Percentiles rank a stretch among this genome's conserved stretches.
Evolutionary conservation across 2,797 vertebrate genomes (phyloP).

Genomic region (Xenops minutus): DNA sequence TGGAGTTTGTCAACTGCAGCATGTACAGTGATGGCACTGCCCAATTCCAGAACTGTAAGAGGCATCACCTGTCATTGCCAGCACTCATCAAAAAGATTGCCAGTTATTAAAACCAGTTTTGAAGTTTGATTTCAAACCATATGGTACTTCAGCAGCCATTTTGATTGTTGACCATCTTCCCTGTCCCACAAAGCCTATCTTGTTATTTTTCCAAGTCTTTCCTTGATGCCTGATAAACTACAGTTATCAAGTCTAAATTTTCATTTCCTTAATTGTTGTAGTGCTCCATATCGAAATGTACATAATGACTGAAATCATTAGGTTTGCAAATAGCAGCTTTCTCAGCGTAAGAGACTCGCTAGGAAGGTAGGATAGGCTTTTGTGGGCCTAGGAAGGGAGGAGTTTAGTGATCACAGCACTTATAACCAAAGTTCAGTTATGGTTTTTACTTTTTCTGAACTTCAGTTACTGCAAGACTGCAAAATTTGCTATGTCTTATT

Average conservation of each 20-base stretch:
- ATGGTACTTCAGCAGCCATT: not conserved
- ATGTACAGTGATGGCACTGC: constrained; percentile 58
- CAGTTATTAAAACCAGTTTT: not conserved
- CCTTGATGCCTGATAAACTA: not conserved
- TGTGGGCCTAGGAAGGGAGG: not conserved
- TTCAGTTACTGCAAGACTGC: not conserved
- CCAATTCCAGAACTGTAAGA: constrained; percentile 10
- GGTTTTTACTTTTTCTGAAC: not conserved
- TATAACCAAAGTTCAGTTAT: not conserved
- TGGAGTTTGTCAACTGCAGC: constrained; percentile 42
- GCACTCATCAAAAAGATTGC: not conserved
- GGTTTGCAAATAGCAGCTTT: not conserved
- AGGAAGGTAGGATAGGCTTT: not conserved
- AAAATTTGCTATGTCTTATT: not conserved
- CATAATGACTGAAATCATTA: not conserved
- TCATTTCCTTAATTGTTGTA: not conserved
- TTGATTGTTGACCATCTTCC: not conserved
- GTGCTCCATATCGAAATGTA: not conserved
- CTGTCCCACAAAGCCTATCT: not conserved
- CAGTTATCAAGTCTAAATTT: not conserved
- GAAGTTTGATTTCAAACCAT: not conserved
- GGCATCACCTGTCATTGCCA: not conserved
- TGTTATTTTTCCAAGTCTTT: not conserved
- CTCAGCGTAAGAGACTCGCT: not conserved
- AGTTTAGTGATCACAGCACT: not conserved